These are phyloP conservation scores for Drosophila buzzatii DNA, from an alignment of 2,888 invertebrate genomes.

Conservation along the genomic window DNA sequence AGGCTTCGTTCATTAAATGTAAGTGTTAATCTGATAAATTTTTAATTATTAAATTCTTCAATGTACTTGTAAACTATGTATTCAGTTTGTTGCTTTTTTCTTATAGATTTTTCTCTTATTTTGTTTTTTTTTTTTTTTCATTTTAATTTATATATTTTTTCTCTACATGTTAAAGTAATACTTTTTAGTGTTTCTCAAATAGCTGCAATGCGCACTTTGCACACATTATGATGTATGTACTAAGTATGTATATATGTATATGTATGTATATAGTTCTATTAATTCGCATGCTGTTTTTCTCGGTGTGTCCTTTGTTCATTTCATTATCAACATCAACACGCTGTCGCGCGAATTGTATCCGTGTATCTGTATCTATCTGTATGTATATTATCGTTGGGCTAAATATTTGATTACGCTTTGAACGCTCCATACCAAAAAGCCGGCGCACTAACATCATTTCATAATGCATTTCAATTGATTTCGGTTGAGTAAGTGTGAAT, in stretches of 20 bases:
- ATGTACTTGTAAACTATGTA: constrained; percentile 69
- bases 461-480: constrained; percentile 49
- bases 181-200: constrained; percentile 68
- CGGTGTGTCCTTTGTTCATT: constrained; percentile 65
- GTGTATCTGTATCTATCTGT: constrained; percentile 36
- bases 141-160: constrained; percentile 9
- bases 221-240: constrained; percentile 37
- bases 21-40: constrained; percentile 47
- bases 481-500: constrained; percentile 32
- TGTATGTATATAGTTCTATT: constrained; percentile 66
- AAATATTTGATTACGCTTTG: constrained; percentile 82
- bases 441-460: constrained; percentile 37
- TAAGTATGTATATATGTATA: constrained; percentile 27
- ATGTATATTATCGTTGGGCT: constrained; percentile 83
- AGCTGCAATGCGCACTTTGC: constrained; percentile 58
- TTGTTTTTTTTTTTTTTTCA: constrained; percentile 1
- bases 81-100: constrained; percentile 50
- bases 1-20: constrained; percentile 31
- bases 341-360: constrained; percentile 68
- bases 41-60: constrained; percentile 63
- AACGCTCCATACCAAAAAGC: constrained; percentile 59
- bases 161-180: constrained; percentile 77
- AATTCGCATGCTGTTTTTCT: constrained; percentile 70
- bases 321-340: constrained; percentile 67
- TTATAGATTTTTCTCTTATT: constrained; percentile 8